Percentiles rank a stretch among this genome's conserved stretches.
Conservation (phyloP, 1,140 invertebrate genomes). For the Oryctes rhinoceros region DNA sequence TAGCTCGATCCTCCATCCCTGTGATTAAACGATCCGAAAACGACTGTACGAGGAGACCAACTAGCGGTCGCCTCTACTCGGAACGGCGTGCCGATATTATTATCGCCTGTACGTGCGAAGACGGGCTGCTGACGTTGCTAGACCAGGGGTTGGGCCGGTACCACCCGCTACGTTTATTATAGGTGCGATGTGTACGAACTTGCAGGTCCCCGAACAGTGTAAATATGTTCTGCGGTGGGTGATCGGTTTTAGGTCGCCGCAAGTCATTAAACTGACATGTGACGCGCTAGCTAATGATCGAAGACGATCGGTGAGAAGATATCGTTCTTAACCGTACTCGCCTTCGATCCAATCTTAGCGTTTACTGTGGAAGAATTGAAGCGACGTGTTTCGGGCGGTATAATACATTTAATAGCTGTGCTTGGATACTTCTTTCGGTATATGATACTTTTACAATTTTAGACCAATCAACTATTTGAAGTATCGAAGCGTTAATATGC, state of each 20-base stretch:
- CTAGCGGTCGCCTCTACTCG: not conserved
- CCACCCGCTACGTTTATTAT: not conserved
- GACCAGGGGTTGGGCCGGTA: not conserved
- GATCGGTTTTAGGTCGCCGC: not conserved
- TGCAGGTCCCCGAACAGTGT: not conserved
- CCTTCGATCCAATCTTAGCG: too few species aligned
- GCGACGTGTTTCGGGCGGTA: too few species aligned
- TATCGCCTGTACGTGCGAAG: not conserved
- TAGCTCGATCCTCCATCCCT: not conserved
- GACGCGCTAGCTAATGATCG: conserved; percentile 8
- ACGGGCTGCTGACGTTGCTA: not conserved
- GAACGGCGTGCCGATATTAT: not conserved
- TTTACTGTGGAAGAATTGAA: too few species aligned
- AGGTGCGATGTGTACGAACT: not conserved
- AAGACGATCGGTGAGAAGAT: not conserved
- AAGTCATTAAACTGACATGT: not conserved
- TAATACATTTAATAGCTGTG: too few species aligned
- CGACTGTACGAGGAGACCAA: not conserved
- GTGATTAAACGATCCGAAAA: conserved; percentile 1
- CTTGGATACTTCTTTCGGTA: too few species aligned
- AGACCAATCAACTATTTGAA: too few species aligned
- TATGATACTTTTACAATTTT: too few species aligned
- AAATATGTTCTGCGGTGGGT: not conserved
- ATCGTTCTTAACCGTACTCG: not conserved
- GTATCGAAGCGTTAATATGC: too few species aligned